Base-by-base conservation (phyloP, 2,888 invertebrate genomes). In the Latheticus oryzae region DNA sequence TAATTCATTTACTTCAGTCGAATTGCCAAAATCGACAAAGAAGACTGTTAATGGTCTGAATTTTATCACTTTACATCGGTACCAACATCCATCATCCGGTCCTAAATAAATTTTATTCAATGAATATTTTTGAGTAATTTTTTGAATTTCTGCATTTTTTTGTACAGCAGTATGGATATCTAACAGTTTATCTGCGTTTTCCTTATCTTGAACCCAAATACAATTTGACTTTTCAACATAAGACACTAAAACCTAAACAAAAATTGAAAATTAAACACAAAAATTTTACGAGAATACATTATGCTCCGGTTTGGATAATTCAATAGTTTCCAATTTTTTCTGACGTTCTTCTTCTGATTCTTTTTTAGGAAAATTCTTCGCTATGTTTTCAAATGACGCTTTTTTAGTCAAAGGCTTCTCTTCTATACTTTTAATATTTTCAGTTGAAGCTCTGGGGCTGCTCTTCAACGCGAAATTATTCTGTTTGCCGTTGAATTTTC, bases 11-110 rank as follows among this genome's bases (percentile, higher is more conserved):
- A 64, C 63, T 7, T 60, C 26, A 19, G 48, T 58, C n/a, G 37
- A 63, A 56, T 73, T 73, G 2, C 75, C 75, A 58, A 67, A 74
- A 57, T 75, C 75, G 1, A 75, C 47, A 24, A 70, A 71, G 9
- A 63, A 60, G 1, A 74, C 72, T 35, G 48, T 63, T 3, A 67
- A 19, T 0, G 70, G 71, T 4, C 55, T 56, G n/a, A 52, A 47
- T 28, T 53, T 45, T 9, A 64, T 33, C 15, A 71, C 61, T n/a
- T 60, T 28, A 13, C 65, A 68, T 43, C 75, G 60, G 51, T 15
- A 54, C 53, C 53, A 54, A n/a, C 8, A 8, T 1, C 15, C 52
- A 0, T 58, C 58, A 13, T 52, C 28, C 24, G 4, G 24, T 1
- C 52, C 51, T 8, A 52, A 21, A 28, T 45, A 58, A 9, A 52